Percentiles rank a stretch among this genome's conserved stretches.
phyloP scores from a whole-genome alignment of 2,888 invertebrate genomes.

The Arctia plantaginis region DNA sequence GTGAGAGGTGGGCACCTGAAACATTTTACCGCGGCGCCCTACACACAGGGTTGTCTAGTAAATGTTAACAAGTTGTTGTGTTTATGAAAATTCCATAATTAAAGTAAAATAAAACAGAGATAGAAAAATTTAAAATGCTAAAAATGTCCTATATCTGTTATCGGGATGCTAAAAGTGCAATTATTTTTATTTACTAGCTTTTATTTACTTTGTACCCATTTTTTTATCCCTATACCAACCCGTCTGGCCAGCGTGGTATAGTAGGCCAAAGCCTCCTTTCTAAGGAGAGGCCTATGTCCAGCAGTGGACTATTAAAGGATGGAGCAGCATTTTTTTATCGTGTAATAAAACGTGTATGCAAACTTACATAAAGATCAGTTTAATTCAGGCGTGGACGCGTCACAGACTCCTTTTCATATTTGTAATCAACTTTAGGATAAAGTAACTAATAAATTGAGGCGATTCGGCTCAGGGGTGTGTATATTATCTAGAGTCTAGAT shows the following conservation, averaged over 20 bases:
- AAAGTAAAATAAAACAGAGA: background rate
- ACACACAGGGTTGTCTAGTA: conserved; percentile 55
- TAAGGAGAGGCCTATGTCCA: too few relatives aligned
- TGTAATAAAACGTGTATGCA: background rate
- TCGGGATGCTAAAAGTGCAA: background rate
- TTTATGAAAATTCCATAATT: background rate
- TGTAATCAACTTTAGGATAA: too few relatives aligned
- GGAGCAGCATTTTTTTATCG: too few relatives aligned
- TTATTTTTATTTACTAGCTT: background rate
- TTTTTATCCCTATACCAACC: too few relatives aligned
- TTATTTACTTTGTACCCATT: background rate
- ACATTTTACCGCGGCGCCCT: conserved; percentile 65
- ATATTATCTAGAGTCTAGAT: too few relatives aligned
- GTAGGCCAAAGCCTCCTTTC: too few relatives aligned
- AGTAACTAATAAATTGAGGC: too few relatives aligned
- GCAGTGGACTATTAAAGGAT: too few relatives aligned
- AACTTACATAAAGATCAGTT: background rate
- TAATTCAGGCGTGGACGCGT: background rate
- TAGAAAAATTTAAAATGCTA: background rate
- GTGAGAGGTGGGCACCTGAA: conserved; percentile 79
- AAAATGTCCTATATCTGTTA: background rate
- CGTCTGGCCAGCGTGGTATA: too few relatives aligned
- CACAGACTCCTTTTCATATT: background rate
- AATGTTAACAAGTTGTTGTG: background rate
- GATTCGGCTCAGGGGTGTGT: too few relatives aligned